These are phyloP conservation scores for Heteropelma amictum DNA, from an alignment of 2,888 invertebrate species.

Conservation along the genomic window DNA sequence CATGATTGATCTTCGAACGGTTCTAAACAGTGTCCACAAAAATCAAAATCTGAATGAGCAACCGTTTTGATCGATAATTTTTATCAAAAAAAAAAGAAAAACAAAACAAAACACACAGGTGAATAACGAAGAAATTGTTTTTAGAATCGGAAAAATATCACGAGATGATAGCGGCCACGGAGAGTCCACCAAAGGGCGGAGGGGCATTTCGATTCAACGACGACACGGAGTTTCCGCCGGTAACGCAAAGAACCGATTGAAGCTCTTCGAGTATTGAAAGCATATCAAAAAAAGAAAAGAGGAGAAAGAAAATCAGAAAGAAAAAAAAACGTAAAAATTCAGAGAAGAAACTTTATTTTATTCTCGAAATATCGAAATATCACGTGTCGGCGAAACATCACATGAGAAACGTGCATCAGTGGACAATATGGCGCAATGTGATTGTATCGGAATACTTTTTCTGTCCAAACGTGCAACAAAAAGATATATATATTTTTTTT, in stretches of 20 bases:
- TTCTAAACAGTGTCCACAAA: slow-evolving; percentile 18
- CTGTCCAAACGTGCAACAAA: too few relatives aligned
- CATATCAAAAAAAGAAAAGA: slow-evolving; percentile 62
- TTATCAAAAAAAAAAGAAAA: slow-evolving; percentile 7
- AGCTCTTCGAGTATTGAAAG: slow-evolving; percentile 36
- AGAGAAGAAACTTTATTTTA: neutral
- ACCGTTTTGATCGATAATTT: slow-evolving; percentile 23
- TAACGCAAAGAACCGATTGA: slow-evolving; percentile 82
- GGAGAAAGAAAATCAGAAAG: neutral
- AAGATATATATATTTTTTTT: too few relatives aligned
- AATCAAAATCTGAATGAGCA: slow-evolving; percentile 13
- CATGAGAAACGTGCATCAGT: too few relatives aligned
- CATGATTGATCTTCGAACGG: slow-evolving; percentile 38
- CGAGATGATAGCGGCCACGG: slow-evolving; percentile 86
- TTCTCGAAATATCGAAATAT: slow-evolving; percentile 7
- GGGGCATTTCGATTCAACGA: slow-evolving; percentile 86
- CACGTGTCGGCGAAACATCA: too few relatives aligned
- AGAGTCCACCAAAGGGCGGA: slow-evolving; percentile 83
- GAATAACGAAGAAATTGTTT: slow-evolving; percentile 32
- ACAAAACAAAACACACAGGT: slow-evolving; percentile 31
- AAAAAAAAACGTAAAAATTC: neutral
- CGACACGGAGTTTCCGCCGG: slow-evolving; percentile 90
- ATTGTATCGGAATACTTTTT: too few relatives aligned
- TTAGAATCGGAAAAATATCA: slow-evolving; percentile 86
- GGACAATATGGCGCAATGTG: too few relatives aligned